phyloP scores from a whole-genome alignment of 2,888 invertebrate genomes.

The Rhodophaea formosa region DNA sequence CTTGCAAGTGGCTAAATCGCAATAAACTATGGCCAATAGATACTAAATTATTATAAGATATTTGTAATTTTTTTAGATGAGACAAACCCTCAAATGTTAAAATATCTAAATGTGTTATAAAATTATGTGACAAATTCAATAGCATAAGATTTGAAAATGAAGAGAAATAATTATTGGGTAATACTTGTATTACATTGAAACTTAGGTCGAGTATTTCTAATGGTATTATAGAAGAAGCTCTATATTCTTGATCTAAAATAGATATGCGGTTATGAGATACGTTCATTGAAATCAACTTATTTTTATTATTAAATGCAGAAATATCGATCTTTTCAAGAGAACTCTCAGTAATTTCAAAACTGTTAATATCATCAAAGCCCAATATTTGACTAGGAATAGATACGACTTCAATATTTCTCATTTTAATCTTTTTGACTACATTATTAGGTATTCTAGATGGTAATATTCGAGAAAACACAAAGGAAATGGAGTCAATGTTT shows the following conservation, averaged over 20 bases:
- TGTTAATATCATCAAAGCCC: neutral
- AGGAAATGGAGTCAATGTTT: neutral
- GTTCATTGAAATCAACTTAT: neutral
- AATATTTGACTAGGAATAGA: neutral
- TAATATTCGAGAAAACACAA: neutral
- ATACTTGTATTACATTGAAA: neutral
- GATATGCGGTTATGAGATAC: neutral
- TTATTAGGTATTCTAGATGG: neutral
- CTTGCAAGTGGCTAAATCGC: neutral
- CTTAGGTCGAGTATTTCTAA: constrained; percentile 3
- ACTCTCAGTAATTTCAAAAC: neutral
- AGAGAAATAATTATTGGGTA: neutral
- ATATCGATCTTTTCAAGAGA: neutral
- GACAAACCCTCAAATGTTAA: neutral
- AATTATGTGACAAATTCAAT: neutral
- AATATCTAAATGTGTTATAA: neutral
- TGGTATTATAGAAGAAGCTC: neutral
- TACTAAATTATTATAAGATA: neutral
- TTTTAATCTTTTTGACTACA: neutral
- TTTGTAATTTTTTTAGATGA: neutral
- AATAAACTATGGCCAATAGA: neutral
- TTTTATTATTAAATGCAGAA: neutral
- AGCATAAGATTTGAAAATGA: neutral
- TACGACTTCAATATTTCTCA: neutral
- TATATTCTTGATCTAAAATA: neutral